Conservation (phyloP, 64 coral and sea anemone species). For the Pocillopora verrucosa region DNA sequence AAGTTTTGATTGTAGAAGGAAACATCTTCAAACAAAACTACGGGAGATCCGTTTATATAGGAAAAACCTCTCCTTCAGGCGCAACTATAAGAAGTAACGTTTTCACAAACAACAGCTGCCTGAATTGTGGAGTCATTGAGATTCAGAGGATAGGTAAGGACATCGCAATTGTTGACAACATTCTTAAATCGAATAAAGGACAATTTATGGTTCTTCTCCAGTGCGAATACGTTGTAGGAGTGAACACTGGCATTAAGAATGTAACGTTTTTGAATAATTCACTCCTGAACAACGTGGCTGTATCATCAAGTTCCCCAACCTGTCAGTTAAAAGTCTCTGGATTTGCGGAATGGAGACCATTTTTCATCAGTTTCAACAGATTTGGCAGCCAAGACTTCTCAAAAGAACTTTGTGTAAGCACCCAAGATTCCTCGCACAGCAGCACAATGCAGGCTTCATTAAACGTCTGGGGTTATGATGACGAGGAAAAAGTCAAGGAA, state of each 20-base stretch:
- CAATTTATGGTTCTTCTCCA: constrained; percentile 47
- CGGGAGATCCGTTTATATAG: constrained; percentile 29
- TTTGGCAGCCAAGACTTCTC: constrained; percentile 50
- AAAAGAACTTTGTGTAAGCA: constrained; percentile 55
- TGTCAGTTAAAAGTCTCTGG: constrained; percentile 54
- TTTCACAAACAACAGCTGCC: constrained; percentile 40
- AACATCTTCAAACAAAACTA: constrained; percentile 60
- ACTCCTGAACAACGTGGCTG: constrained; percentile 15
- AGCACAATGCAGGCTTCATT: constrained; percentile 20
- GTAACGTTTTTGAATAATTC: constrained; percentile 50
- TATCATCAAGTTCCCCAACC: not conserved
- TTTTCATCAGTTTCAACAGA: constrained; percentile 40
- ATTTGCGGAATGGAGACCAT: constrained; percentile 27
- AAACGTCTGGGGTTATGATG: constrained; percentile 72
- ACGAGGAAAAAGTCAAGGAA: not conserved
- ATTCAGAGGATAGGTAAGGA: constrained; percentile 44
- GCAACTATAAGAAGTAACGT: constrained; percentile 24
- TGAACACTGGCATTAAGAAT: not conserved
- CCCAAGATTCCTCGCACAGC: constrained; percentile 18
- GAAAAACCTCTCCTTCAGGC: constrained; percentile 6
- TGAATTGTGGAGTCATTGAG: constrained; percentile 30
- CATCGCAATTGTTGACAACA: constrained; percentile 32
- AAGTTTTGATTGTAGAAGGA: constrained; percentile 4
- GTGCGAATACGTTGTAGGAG: not conserved
- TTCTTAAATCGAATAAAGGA: constrained; percentile 51